Percentiles rank a stretch among this genome's conserved stretches.
Evolutionary conservation across 2,888 invertebrate species (phyloP).

Genomic region (Drosophila meridionalis): DNA sequence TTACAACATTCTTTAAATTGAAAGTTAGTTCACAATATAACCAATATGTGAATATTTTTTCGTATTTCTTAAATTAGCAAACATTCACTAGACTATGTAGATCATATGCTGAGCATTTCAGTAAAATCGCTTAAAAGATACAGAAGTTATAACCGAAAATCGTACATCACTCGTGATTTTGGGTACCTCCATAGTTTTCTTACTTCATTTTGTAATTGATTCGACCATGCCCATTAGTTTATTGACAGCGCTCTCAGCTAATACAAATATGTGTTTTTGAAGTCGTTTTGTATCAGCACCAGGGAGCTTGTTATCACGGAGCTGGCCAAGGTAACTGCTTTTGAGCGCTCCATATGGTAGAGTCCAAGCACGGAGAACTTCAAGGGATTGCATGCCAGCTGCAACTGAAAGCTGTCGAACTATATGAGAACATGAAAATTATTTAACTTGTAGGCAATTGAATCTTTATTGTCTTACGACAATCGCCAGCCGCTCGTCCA

Average conservation of each 20-base stretch:
- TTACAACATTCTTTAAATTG: too few relatives aligned
- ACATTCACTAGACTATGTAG: too few relatives aligned
- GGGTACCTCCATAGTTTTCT: too few relatives aligned
- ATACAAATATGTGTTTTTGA: constrained; percentile 19
- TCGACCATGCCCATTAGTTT: neutral
- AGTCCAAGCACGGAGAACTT: constrained; percentile 20
- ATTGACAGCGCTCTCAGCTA: neutral
- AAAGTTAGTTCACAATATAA: too few relatives aligned
- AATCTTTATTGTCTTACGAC: neutral
- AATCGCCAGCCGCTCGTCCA: constrained; percentile 40
- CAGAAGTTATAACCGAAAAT: neutral
- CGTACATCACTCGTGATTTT: neutral
- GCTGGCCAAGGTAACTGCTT: constrained; percentile 12
- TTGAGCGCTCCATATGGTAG: constrained; percentile 4
- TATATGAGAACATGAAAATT: neutral
- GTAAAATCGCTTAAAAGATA: neutral
- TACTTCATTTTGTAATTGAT: neutral
- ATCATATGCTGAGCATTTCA: too few relatives aligned
- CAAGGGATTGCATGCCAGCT: constrained; percentile 43
- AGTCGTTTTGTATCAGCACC: constrained; percentile 45
- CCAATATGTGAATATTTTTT: too few relatives aligned
- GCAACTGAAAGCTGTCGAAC: constrained; percentile 34
- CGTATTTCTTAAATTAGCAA: too few relatives aligned
- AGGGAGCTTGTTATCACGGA: constrained; percentile 40
- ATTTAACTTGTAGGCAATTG: neutral